These are phyloP conservation scores for Sebastes taczanowskii DNA, from an alignment of 2,797 vertebrate genomes.

Conservation along the genomic window DNA sequence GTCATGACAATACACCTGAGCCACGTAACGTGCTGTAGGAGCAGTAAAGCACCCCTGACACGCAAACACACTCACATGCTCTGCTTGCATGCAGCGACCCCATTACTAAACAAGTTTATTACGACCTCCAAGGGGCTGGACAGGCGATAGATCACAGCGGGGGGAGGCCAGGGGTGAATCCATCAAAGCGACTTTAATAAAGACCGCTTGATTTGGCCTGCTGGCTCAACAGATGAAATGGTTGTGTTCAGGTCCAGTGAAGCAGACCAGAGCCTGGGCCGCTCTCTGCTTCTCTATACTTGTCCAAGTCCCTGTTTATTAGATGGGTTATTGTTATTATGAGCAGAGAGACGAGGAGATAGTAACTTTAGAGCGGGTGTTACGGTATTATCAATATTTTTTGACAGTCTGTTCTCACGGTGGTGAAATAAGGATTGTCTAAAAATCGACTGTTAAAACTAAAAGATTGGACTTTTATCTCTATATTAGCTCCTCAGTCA, in stretches of 20 bases:
- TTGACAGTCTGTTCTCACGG: not conserved
- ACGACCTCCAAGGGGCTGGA: slow-evolving; percentile 71
- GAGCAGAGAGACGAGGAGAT: not conserved
- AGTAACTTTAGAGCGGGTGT: slow-evolving; percentile 1
- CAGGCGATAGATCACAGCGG: slow-evolving; percentile 74
- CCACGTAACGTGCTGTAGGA: not conserved
- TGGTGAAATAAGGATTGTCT: not conserved
- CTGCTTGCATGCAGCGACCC: slow-evolving; percentile 54
- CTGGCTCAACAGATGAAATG: slow-evolving; percentile 73
- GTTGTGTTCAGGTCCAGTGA: slow-evolving; percentile 72
- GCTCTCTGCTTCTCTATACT: slow-evolving; percentile 35
- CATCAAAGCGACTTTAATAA: slow-evolving; percentile 79
- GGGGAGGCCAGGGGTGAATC: slow-evolving; percentile 71
- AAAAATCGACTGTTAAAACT: not conserved
- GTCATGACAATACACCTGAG: not conserved
- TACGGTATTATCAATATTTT: not conserved
- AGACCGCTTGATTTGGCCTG: slow-evolving; percentile 74
- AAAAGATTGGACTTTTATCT: not conserved
- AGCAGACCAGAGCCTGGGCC: slow-evolving; percentile 46
- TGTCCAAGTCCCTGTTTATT: slow-evolving; percentile 51
- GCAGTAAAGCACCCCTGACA: not conserved
- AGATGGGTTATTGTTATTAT: slow-evolving; percentile 27
- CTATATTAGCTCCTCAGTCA: not conserved
- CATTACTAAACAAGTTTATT: slow-evolving; percentile 77
- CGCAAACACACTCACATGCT: slow-evolving; percentile 11